Evolutionary conservation across 2,888 invertebrate species (phyloP).

Genomic region (Cerceris ruficornis): DNA sequence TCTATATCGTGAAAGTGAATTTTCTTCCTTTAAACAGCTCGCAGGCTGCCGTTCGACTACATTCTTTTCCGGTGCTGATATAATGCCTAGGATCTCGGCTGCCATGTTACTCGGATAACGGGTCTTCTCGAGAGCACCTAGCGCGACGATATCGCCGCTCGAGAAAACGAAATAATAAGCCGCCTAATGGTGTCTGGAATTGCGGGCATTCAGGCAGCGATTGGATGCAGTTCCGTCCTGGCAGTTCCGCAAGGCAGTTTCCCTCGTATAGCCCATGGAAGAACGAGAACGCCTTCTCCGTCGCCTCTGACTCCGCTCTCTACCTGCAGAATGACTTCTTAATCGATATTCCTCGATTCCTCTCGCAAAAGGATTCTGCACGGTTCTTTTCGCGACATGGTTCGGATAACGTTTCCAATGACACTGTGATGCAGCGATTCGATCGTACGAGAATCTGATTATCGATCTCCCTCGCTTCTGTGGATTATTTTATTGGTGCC

Average conservation of each 20-base stretch:
- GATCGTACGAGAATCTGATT: conserved; percentile 28
- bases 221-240: conserved; percentile 73
- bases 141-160: conserved; percentile 64
- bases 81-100: conserved; percentile 53
- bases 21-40: conserved; percentile 37
- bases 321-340: conserved; percentile 70
- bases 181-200: conserved; percentile 74
- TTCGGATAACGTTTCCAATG: conserved; percentile 38
- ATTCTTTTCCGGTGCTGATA: conserved; percentile 26
- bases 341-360: conserved; percentile 72
- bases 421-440: conserved; percentile 1
- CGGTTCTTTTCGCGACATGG: conserved; percentile 23
- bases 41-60: conserved; percentile 27
- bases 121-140: conserved; percentile 57
- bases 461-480: not conserved
- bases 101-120: conserved; percentile 54
- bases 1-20: conserved; percentile 16
- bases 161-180: conserved; percentile 78
- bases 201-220: conserved; percentile 74
- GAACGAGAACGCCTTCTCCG: conserved; percentile 32
- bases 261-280: conserved; percentile 21
- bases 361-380: conserved; percentile 31
- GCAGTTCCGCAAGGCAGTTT: conserved; percentile 67
- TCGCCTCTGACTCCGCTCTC: conserved; percentile 44
- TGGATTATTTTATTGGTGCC: too few relatives aligned